phyloP scores from a whole-genome alignment of 2,888 invertebrate genomes.

The Busseola fusca region DNA sequence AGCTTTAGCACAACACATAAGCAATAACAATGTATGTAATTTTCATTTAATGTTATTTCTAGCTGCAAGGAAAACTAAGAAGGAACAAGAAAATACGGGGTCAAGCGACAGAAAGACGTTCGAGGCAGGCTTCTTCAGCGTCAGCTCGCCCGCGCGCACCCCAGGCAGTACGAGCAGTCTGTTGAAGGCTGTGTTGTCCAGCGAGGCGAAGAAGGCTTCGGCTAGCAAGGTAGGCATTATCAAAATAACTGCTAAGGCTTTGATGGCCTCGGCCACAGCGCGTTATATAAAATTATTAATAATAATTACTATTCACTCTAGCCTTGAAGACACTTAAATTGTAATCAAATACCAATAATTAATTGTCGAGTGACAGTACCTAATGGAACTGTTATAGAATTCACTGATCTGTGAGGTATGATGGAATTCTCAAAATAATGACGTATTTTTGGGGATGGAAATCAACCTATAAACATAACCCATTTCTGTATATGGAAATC shows the following conservation, averaged over 20 bases:
- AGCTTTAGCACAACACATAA: background rate
- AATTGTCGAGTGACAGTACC: background rate
- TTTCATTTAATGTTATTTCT: background rate
- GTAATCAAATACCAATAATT: no score
- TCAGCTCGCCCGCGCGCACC: slow-evolving; percentile 68
- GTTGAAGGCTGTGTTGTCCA: slow-evolving; percentile 79
- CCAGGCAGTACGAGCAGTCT: slow-evolving; percentile 62
- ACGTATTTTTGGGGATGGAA: background rate
- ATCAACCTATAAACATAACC: background rate
- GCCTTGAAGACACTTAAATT: no score
- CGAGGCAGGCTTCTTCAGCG: slow-evolving; percentile 84
- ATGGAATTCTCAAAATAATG: background rate
- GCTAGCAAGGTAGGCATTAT: slow-evolving; percentile 71
- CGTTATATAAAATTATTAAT: background rate
- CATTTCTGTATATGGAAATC: background rate
- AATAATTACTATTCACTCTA: no score
- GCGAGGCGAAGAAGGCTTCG: slow-evolving; percentile 80
- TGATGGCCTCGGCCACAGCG: background rate
- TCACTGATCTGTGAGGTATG: background rate
- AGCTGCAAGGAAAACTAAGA: slow-evolving; percentile 82
- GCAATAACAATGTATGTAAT: background rate
- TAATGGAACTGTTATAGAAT: background rate
- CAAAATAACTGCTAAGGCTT: background rate
- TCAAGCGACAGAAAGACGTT: slow-evolving; percentile 74
- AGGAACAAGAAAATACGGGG: slow-evolving; percentile 64